A percentile compares a stretch with the other conserved stretches of the same genome.
phyloP scores from a whole-genome alignment of 92 coral and sea anemone genomes.

The Plumapathes pennacea region DNA sequence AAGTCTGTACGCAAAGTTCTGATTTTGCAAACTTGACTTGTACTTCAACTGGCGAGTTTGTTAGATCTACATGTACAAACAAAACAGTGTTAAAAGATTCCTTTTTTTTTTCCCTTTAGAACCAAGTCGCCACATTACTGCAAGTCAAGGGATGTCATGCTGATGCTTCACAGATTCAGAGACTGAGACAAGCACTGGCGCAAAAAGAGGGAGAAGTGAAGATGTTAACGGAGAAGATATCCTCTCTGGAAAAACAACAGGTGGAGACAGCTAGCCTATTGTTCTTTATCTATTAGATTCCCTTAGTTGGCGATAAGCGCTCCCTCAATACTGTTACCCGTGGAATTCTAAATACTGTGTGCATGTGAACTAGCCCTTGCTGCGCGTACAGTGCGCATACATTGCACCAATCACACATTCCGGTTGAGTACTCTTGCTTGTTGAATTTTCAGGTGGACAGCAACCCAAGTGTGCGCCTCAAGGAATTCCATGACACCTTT shows the following conservation, averaged over 20 bases:
- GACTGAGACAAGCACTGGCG: constrained; percentile 77
- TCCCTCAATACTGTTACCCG: neutral
- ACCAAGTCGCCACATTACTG: constrained; percentile 84
- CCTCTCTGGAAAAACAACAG: constrained; percentile 67
- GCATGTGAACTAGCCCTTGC: no score
- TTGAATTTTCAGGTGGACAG: constrained; percentile 29
- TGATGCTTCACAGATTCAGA: constrained; percentile 78
- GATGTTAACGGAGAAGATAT: constrained; percentile 71
- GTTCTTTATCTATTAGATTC: no score
- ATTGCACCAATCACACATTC: no score
- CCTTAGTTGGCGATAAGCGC: neutral
- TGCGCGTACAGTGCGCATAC: no score
- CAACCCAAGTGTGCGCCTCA: constrained; percentile 44
- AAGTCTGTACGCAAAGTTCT: no score
- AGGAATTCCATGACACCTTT: constrained; percentile 85
- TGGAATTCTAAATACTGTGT: neutral
- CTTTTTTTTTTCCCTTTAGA: constrained; percentile 16
- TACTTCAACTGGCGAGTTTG: no score
- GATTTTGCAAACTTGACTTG: no score
- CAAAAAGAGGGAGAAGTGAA: constrained; percentile 89
- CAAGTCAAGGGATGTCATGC: constrained; percentile 87
- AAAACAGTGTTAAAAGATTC: neutral
- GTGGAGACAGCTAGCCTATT: constrained; percentile 10
- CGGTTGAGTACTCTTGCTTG: neutral
- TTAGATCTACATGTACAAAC: no score